Percentiles rank a stretch among this genome's conserved stretches.
Evolutionary conservation across 2,113 vertebrate genomes (phyloP).

Genomic region (Myanophis thanlyinensis): DNA sequence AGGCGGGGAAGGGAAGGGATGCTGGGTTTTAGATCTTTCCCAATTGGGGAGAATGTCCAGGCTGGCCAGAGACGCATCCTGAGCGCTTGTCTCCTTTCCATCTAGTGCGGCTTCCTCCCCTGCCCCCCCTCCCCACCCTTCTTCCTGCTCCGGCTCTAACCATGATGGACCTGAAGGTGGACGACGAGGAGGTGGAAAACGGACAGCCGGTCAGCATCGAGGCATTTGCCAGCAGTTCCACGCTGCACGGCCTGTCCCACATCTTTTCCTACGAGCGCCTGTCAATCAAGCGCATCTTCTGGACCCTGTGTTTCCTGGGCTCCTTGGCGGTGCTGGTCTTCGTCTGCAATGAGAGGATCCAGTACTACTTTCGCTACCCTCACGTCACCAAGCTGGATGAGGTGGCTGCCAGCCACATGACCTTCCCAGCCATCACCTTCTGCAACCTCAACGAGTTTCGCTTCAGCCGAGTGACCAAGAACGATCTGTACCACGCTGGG

Average conservation of each 20-base stretch:
- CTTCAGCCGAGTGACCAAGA: constrained; percentile 94
- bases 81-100: not conserved
- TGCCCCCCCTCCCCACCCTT: not conserved
- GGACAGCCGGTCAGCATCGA: constrained; percentile 86
- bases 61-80: not conserved
- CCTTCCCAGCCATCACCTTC: constrained; percentile 93
- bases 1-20: not conserved
- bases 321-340: constrained; percentile 86
- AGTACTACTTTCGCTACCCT: constrained; percentile 96
- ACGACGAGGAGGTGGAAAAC: constrained; percentile 89
- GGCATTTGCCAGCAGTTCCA: constrained; percentile 96
- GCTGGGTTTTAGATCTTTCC: not conserved
- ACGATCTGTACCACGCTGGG: constrained; percentile 97
- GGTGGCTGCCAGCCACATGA: constrained; percentile 83
- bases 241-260: constrained; percentile 96
- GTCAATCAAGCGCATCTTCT: constrained; percentile 88
- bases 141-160: constrained; percentile 10
- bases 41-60: not conserved
- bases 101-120: constrained; percentile 7
- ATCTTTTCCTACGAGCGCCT: constrained; percentile 97
- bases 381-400: constrained; percentile 98
- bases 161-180: constrained; percentile 92
- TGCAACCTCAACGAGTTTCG: constrained; percentile 99
- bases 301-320: constrained; percentile 92
- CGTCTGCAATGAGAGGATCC: constrained; percentile 93